Base-by-base conservation (phyloP, 2,888 invertebrate genomes). In the Rhingia campestris region DNA sequence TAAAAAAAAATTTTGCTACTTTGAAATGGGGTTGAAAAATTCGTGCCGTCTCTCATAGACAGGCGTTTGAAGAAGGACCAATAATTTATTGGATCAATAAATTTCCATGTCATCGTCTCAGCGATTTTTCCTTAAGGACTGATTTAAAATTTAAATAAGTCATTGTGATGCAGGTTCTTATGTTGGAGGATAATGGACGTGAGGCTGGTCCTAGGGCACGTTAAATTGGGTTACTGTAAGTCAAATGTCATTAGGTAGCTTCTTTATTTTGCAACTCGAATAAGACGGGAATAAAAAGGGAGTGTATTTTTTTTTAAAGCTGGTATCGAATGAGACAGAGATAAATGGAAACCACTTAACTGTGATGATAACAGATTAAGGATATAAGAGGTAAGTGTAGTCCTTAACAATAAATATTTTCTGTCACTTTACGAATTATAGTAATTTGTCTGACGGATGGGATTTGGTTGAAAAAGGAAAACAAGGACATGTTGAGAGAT, bases 41-140 rank as follows among this genome's bases (percentile, higher is more conserved):
- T 45, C 47, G 35, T 63, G 61, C 70, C 53, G 47, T 43, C 47
- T 37, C 37, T 54, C 77, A 67, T 73, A 69, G 37, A 66, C 73
- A 64, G 39, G 47, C 70, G 33, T 54, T 63, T 2, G 22, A 22
- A 58, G 58, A 51, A 51, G 63, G 67, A 53, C 79, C 79, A 82
- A 79, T 79, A 79, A 82, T 82, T 82, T 79, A 82, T 82, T 79
- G 79, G 73, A 82, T 82, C 82, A 82, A 79, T 82, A 82, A 79
- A 82, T 82, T 73, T 64, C 49, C 69, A 51, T 79, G 82, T 82
- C 79, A 73, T 63, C 82, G 73, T 73, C 79, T 79, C 79, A 82
- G 82, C 79, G 79, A 82, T 79, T 79, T 82, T 82, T 43, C 82
- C 69, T 79, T 79, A 79, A 82, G 73, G 82, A 79, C 79, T 74